Base-by-base conservation (phyloP, 2,797 vertebrate species). In the Schizopygopsis malacanthus region DNA sequence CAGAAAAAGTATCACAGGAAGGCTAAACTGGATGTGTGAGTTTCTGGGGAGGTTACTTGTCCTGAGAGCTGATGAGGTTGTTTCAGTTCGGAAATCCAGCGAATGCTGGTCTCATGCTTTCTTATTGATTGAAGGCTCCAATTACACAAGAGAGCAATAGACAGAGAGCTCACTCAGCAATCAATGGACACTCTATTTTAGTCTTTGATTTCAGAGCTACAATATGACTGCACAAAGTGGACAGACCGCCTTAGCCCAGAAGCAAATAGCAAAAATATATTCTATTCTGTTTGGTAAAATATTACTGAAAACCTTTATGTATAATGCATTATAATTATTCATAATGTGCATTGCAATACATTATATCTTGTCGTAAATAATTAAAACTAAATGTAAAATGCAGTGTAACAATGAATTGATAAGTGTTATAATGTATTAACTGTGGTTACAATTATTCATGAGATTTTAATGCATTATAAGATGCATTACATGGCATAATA, bases 81-180 rank as follows among this genome's bases (percentile, higher is more conserved):
- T 28, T 72, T 82, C 56, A 65, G 43, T 65, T 89, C 25, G 20
- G 45, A 87, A 80, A 71, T 80, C 79, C 18, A 70, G 33, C n/a
- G 13, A 86, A 75, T 89, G 88, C 86, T 89, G 86, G 88, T 69
- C 79, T 86, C 43, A 63, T 65, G 33, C 33, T 86, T 79, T 86
- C 39, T 43, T 67, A 86, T 85, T 79, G 87, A 88, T 88, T 47
- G 71, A 67, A 71, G 67, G 87, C 75, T 78, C 84, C 79, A 81
- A 85, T 89, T 89, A 76, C 89, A 72, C 73, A 85, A 61, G 79
- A 82, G 82, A 65, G 78, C 73, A 80, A 69, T 45, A 63, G 79
- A 82, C 82, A 82, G 87, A 83, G 79, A 81, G 63, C 86, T 79
- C 28, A 81, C 86, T 81, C 54, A 59, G 83, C 63, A 82, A 87